Conservation (phyloP, 1,140 invertebrate genomes). For the Aphaenogaster rudis region DNA sequence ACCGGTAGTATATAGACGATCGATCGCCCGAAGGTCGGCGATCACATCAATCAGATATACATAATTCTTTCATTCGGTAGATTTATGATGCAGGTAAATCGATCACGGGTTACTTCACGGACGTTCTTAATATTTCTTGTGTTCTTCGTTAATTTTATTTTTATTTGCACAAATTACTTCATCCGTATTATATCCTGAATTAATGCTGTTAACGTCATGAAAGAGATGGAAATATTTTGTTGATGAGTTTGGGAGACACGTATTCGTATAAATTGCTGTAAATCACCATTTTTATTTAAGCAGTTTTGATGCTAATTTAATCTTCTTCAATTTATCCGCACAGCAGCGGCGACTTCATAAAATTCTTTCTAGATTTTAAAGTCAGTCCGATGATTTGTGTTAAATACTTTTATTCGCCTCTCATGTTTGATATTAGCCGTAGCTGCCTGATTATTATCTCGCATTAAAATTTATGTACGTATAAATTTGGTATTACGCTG, state of each 20-base stretch:
- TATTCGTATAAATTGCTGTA: not conserved
- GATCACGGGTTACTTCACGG: not conserved
- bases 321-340: not conserved
- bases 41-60: conserved; percentile 19
- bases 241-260: not conserved
- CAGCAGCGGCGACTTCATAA: not conserved
- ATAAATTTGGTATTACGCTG: conserved; percentile 1
- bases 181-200: not conserved
- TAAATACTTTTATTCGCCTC: not conserved
- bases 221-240: not conserved
- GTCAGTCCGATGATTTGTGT: not conserved
- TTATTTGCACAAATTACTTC: not conserved
- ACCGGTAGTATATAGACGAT: not conserved
- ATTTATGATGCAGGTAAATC: conserved; percentile 40
- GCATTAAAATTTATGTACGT: not conserved
- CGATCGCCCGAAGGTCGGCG: conserved; percentile 5
- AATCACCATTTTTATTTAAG: conserved; percentile 23
- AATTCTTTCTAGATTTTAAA: not conserved
- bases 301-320: conserved; percentile 14
- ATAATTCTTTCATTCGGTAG: not conserved
- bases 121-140: not conserved
- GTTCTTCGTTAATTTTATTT: conserved; percentile 12
- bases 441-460: not conserved
- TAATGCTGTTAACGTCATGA: not conserved
- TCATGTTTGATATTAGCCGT: not conserved